These are phyloP conservation scores for Teleogryllus occipitalis DNA, from an alignment of 1,140 invertebrate genomes.

Conservation along the genomic window DNA sequence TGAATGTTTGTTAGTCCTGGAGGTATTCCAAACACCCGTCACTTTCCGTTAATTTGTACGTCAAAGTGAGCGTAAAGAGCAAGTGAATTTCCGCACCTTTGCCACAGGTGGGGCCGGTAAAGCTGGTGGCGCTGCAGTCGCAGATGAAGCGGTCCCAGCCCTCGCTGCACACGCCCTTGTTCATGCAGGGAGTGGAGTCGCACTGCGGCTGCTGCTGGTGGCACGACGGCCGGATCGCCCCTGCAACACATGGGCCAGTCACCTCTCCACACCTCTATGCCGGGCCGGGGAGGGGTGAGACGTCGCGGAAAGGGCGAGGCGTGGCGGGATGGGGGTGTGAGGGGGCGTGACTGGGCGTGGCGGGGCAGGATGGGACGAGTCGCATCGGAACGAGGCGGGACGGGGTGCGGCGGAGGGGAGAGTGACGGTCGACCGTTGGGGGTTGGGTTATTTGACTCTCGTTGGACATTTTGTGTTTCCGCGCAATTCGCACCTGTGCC, in stretches of 20 bases:
- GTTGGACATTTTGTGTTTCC: too few species aligned
- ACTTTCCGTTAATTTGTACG: background rate
- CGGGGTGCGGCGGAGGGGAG: too few species aligned
- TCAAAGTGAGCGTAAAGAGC: background rate
- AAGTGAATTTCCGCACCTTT: conserved; percentile 50
- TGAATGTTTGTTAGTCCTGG: background rate
- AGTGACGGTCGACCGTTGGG: too few species aligned
- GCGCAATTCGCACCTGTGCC: too few species aligned
- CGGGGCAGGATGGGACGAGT: too few species aligned
- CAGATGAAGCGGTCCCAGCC: conserved; percentile 96
- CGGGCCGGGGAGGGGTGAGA: too few species aligned
- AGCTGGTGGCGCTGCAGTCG: conserved; percentile 85
- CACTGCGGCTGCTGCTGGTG: conserved; percentile 76
- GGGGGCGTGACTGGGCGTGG: too few species aligned
- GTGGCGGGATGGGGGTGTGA: too few species aligned
- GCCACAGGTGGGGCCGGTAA: conserved; percentile 84
- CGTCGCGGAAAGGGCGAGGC: too few species aligned
- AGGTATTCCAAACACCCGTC: background rate
- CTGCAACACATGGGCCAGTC: conserved; percentile 41
- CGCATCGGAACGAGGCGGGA: too few species aligned
- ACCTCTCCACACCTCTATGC: too few species aligned
- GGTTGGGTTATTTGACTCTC: too few species aligned
- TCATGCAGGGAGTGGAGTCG: conserved; percentile 76
- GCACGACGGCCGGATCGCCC: conserved; percentile 75
- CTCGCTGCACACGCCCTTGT: conserved; percentile 80